phyloP scores from a whole-genome alignment of 1,140 invertebrate species.

The Drosophila ambigua region DNA sequence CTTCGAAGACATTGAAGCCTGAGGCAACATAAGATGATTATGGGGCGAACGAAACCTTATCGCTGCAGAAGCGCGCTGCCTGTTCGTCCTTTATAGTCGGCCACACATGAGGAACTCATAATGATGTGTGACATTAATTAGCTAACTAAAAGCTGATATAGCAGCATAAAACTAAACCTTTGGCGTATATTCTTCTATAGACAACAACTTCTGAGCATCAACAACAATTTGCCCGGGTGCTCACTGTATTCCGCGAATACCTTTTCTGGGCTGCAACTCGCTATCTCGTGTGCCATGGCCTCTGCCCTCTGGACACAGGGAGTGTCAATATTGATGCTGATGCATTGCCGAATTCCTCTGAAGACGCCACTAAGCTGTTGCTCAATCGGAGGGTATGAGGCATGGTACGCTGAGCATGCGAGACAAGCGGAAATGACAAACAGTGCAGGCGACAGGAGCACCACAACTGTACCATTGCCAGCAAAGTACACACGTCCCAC shows the following conservation, averaged over 20 bases:
- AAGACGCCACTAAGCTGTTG: constrained; percentile 66
- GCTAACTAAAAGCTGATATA: too few species aligned
- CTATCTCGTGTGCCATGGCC: constrained; percentile 8
- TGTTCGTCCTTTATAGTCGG: too few species aligned
- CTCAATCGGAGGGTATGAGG: constrained; percentile 14
- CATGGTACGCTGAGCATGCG: not conserved
- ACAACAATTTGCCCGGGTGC: too few species aligned
- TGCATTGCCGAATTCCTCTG: constrained; percentile 64
- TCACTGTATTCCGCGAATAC: constrained; percentile 15
- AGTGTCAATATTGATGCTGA: constrained; percentile 68
- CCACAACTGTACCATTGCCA: constrained; percentile 24
- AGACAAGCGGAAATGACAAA: constrained; percentile 71
- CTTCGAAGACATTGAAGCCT: too few species aligned
- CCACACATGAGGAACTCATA: too few species aligned
- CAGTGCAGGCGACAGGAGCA: constrained; percentile 33
- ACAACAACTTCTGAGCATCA: not conserved
- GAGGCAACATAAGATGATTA: too few species aligned
- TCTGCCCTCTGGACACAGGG: constrained; percentile 2
- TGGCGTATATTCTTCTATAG: constrained; percentile 13
- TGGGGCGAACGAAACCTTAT: too few species aligned
- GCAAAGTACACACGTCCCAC: constrained; percentile 8
- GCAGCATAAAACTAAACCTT: too few species aligned
- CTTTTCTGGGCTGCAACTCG: constrained; percentile 53
- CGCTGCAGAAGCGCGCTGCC: too few species aligned
- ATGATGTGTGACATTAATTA: too few species aligned